Percentiles rank a stretch among this genome's conserved stretches.
These are phyloP conservation scores for Diplosoma virens DNA, from an alignment of 23 tunicate genomes.

Conservation along the genomic window DNA sequence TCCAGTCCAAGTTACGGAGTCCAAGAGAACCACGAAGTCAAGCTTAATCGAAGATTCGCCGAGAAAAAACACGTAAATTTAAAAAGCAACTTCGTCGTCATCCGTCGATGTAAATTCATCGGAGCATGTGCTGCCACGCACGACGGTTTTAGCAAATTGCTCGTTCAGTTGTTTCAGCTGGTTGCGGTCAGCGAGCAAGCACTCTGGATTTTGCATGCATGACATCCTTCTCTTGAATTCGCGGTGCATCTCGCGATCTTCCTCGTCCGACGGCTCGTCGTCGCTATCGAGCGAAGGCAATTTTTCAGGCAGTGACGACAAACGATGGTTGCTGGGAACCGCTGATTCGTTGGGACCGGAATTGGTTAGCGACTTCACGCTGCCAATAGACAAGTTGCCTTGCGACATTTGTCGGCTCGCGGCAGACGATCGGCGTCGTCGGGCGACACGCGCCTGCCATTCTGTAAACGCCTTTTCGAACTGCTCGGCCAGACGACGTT, in stretches of 20 bases:
- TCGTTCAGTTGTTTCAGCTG: neutral
- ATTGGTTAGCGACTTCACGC: neutral
- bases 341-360: neutral
- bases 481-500: slow-evolving; percentile 50
- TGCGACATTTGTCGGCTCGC: neutral
- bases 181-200: neutral
- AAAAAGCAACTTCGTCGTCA: too few species aligned
- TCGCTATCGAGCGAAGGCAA: neutral
- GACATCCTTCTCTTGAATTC: slow-evolving; percentile 65
- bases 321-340: neutral
- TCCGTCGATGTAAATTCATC: neutral
- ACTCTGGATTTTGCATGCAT: slow-evolving; percentile 51
- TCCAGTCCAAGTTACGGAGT: too few species aligned
- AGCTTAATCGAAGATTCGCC: too few species aligned
- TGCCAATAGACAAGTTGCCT: neutral
- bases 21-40: too few species aligned
- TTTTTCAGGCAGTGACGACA: neutral
- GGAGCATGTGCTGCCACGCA: neutral
- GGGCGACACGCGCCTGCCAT: slow-evolving; percentile 24
- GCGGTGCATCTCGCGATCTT: slow-evolving; percentile 29
- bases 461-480: slow-evolving; percentile 52
- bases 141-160: neutral
- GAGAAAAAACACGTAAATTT: too few species aligned
- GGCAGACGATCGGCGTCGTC: slow-evolving; percentile 1
- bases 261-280: neutral